Evolutionary conservation across 2,797 vertebrate genomes (phyloP), one percentile per base, ranked within the genome.

Genomic region (Crenichthys baileyi): DNA sequence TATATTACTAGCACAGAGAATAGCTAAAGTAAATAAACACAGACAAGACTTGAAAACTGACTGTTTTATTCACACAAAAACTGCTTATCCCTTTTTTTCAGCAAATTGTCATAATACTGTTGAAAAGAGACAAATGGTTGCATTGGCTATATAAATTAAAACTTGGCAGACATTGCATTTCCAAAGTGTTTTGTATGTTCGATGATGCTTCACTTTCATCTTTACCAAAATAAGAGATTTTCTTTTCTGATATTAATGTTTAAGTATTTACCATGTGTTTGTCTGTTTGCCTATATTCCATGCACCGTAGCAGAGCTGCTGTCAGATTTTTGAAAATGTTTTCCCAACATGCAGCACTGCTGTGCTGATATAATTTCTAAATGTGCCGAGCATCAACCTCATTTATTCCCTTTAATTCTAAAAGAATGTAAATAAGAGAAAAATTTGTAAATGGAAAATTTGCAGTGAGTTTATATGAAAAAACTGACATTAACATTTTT

Each of bases 401-500:
- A 36, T 8, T 67, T 39, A 26, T 29, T 2, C 13, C 11, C 11
- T n/a, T 13, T 46, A n/a, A 61, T 39, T 41, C 11, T 36, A 16
- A 46, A 24, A n/a, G n/a, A 58, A 58, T 5, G 24, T 61, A 50
- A 56, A 56, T 26, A 29, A n/a, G 16, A 16, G n/a, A 48, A 39
- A n/a, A 26, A 1, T 11, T 15, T 44, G 39, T 26, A 4, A 36
- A 75, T 31, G 13, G 13, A 55, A 36, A 41, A 7, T 79, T 53
- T 72, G 44, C 7, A 31, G 24, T n/a, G 24, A 11, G 53, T 63
- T 72, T 72, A 26, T 31, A 76, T 55, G n/a, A 55, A 68, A 72
- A 11, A 61, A 58, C 8, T 78, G 50, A 61, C 1, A 63, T 26
- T 31, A 70, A 7, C 56, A 60, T 77, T 75, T 72, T 76, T 65